Conservation (phyloP, 2,113 vertebrate genomes). For the Anseranas semipalmata region DNA sequence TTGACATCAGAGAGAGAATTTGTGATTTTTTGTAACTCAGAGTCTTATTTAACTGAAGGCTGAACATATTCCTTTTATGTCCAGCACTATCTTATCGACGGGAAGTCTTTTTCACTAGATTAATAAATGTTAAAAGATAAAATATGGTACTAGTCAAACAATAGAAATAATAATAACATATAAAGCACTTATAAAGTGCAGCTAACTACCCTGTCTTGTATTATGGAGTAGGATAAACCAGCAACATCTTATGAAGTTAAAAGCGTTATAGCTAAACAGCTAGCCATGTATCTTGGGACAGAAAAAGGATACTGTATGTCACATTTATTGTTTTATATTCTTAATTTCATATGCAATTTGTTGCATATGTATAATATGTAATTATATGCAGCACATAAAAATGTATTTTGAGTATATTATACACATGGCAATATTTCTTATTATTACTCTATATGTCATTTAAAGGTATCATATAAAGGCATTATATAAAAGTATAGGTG, state of each 20-base stretch:
- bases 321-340: not conserved
- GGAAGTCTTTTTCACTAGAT: not conserved
- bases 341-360: not conserved
- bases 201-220: not conserved
- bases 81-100: not conserved
- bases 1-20: not conserved
- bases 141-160: not conserved
- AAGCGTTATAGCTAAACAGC: not conserved
- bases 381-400: not conserved
- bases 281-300: not conserved
- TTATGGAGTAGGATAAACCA: not conserved
- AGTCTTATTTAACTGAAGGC: not conserved
- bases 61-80: not conserved
- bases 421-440: not conserved
- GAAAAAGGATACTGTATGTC: not conserved
- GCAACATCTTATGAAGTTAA: not conserved
- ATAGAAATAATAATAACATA: not conserved
- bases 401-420: not conserved
- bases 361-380: not conserved
- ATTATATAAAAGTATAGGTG: not conserved
- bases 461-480: not conserved
- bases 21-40: not conserved
- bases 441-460: not conserved
- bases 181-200: not conserved
- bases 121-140: slow-evolving; percentile 2